Base-by-base conservation (phyloP, 1,140 invertebrate genomes). In the Trichogramma pretiosum region DNA sequence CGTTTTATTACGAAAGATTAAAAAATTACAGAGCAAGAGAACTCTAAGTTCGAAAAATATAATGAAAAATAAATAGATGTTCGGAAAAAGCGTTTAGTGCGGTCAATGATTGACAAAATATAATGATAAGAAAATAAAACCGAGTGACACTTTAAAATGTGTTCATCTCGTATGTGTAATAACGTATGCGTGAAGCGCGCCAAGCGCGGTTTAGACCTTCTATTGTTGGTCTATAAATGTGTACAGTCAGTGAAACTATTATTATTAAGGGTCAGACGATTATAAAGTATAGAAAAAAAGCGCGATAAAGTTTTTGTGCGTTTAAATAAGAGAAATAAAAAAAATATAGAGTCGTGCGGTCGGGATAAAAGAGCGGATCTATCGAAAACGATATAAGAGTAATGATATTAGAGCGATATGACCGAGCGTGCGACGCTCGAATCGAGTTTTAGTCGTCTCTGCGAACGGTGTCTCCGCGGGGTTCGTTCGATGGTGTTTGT, bases 161-260 rank as follows among this genome's bases (percentile, higher is more conserved):
- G 28, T 43, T n/a, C n/a, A n/a, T n/a, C n/a, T 46, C 43, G 37
- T 44, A 43, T 51, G 49, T 51, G 49, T 51, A 46, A 46, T 51
- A 51, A 46, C 43, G 64, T 61, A 59, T 63, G 62, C 56, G 63
- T 60, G 58, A 53, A 57, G 59, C 57, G 61, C 53, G 60, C 60
- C 54, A 62, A 61, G 66, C 60, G 62, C 58, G 53, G 45, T 57
- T 62, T 52, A 68, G 69, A 69, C 67, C 63, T 67, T 63, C 61
- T 68, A 72, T 72, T 69, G 68, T 70, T 72, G 69, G 69, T 70
- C 69, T 69, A 68, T 72, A 70, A 59, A 68, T 63, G 65, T 70
- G 68, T 72, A 70, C 68, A 72, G 69, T 72, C 69, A 70, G 67
- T 68, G 63, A 72, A 72, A 68, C 68, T 72, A 72, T 72, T 70